Evolutionary conservation across 2,888 invertebrate species (phyloP).

Genomic region (Coelogynopora nodosa): DNA sequence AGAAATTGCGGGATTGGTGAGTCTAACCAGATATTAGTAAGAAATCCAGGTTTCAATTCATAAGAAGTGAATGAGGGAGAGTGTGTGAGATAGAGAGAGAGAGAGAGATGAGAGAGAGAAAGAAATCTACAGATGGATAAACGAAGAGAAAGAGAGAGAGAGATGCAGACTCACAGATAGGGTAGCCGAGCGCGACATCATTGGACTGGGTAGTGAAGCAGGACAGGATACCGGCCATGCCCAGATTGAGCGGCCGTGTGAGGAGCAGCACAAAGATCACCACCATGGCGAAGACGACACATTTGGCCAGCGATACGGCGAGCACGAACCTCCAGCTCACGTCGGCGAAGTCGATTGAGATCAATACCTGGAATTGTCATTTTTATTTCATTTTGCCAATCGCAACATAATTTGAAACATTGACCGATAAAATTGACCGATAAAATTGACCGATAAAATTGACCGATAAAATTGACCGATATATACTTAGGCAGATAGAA

Average conservation of each 20-base stretch:
- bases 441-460: background rate
- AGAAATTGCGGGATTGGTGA: too few species aligned
- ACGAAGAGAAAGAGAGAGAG: too few species aligned
- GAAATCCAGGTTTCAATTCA: background rate
- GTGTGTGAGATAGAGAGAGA: too few species aligned
- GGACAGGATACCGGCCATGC: constrained; percentile 81
- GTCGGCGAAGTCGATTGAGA: constrained; percentile 46
- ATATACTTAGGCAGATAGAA: too few species aligned
- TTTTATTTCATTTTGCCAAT: too few species aligned
- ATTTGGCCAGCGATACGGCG: constrained; percentile 79
- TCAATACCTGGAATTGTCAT: constrained; percentile 42
- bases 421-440: background rate
- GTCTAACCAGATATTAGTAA: background rate
- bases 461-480: too few species aligned
- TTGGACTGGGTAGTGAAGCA: constrained; percentile 94
- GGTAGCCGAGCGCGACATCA: constrained; percentile 92
- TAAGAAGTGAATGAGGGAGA: too few species aligned
- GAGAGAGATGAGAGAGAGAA: too few species aligned
- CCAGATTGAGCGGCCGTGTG: constrained; percentile 72
- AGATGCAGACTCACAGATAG: constrained; percentile 81
- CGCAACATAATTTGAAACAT: too few species aligned
- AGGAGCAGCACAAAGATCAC: constrained; percentile 73
- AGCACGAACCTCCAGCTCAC: constrained; percentile 83
- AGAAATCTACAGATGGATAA: too few species aligned
- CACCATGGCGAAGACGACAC: constrained; percentile 69